Base-by-base conservation (phyloP, 2,888 invertebrate species). In the Aphelenchoides bicaudatus region DNA sequence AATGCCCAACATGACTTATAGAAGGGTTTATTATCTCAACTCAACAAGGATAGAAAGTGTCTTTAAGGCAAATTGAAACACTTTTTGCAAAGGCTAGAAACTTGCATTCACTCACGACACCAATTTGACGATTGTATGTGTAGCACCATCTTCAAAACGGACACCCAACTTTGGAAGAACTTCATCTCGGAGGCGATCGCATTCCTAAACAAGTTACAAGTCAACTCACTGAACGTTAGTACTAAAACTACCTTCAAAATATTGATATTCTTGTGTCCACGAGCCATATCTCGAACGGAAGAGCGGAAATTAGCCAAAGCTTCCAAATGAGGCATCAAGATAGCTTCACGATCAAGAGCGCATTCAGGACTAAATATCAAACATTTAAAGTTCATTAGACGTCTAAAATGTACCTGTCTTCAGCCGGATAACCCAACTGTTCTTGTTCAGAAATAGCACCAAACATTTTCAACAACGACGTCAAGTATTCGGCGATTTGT, bases 161-260 rank as follows among this genome's bases (percentile, higher is more conserved):
- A 98, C 91, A 13, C 98, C 96, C 23, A 94, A 84, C 70, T 87
- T 87, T 0, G 96, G 94, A 68, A 98, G 82, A 50, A 88, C 84
- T 50, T 86, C 85, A 82, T 98, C 94, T 1, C 98, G 83, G 37
- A 98, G 82, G 55, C 82, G 82, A 81, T 98, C 98, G 82, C 96
- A 98, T 59, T 90, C 85, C 73, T 34, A n/a, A 10, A 34, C 10
- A 10, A 34, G n/a, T 34, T n/a, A n/a, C 34, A n/a, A 34, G 34
- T 34, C 10, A n/a, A 34, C n/a, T 10, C 10, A n/a, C n/a, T 10
- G 34, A 34, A 34, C 10, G 34, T 34, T 10, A 10, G 34, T 10
- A 10, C 34, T 10, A 34, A 34, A 34, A 10, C 34, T n/a, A 34
- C 34, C 34, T 86, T 82, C 21, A 76, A 58, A 56, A 77, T 74